Base-by-base conservation (phyloP, 2,113 vertebrate species). In the Nettapus auritus region DNA sequence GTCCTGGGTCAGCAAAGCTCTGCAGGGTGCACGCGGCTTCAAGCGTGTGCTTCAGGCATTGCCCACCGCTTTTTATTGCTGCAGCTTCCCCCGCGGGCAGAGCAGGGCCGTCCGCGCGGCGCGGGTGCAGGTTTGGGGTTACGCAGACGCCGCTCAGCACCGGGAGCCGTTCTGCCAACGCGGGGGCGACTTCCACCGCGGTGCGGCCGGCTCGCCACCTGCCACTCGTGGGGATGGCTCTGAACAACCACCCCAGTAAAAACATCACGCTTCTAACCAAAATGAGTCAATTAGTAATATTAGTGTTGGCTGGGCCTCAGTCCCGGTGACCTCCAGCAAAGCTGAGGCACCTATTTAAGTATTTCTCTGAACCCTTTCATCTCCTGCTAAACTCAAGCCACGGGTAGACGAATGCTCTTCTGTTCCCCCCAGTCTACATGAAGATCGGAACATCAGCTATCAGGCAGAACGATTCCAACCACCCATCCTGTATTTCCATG, bases 21-120 rank as follows among this genome's bases (percentile, higher is more conserved):
- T 13, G 46, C 1, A 2, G 34, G 53, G 53, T 2, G 0, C 3
- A 4, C 1, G 3, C 8, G 8, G 11, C 67, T 8, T 1, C 12
- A 40, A 0, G n/a, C 79, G 16, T 1, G 0, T 2, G 40, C 64
- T 26, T 4, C 33, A 6, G 7, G 4, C 25, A 38, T 6, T 6
- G 56, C 63, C 56, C 6, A 6, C 6, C 13, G 16, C 0, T 15
- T 8, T 26, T 29, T 11, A 9, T 4, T 3, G 22, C 25, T 53
- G 64, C 42, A 11, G 22, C 13, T 1, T 5, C 28, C 56, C 55
- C 46, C 11, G 40, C 5, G 33, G 10, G 20, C 46, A 50, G 17
- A 15, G 15, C 52, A 52, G 46, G 1, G 4, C 33, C 14, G 19
- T 12, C 46, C 1, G 0, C 1, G 33, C 55, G 25, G 34, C 17